These are phyloP conservation scores for Papio anubis DNA, from an alignment of 2,113 vertebrate genomes.

Conservation along the genomic window DNA sequence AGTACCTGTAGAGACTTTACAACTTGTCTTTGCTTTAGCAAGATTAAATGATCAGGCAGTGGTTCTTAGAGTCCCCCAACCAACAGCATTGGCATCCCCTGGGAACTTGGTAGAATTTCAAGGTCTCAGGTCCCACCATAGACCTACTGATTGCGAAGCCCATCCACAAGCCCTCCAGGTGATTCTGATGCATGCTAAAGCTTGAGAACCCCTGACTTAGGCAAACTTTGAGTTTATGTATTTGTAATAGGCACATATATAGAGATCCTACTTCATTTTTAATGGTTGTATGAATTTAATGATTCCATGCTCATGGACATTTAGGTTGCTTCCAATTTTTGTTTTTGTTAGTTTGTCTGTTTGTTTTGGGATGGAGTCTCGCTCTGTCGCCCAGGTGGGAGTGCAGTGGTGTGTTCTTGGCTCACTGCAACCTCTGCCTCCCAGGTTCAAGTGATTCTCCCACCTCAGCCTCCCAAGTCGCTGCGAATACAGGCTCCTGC, in stretches of 20 bases:
- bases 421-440: too few species aligned
- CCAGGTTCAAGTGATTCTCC: too few species aligned
- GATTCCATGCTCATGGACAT: not conserved
- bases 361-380: too few species aligned
- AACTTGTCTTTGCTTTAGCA: not conserved
- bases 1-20: not conserved
- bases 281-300: not conserved
- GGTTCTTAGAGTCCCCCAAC: not conserved
- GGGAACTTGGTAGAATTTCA: not conserved
- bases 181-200: not conserved
- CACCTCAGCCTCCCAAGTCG: too few species aligned
- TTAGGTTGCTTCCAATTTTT: not conserved
- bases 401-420: too few species aligned
- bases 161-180: not conserved
- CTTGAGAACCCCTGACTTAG: not conserved
- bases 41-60: not conserved
- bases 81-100: not conserved
- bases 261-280: not conserved
- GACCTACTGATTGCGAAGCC: not conserved
- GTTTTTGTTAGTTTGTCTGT: too few species aligned
- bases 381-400: too few species aligned
- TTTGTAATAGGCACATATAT: not conserved
- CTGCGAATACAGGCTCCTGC: too few species aligned
- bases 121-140: not conserved
- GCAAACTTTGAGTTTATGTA: not conserved